These are phyloP conservation scores for Ginglymostoma cirratum DNA, from an alignment of 2,113 vertebrate species.

Conservation along the genomic window DNA sequence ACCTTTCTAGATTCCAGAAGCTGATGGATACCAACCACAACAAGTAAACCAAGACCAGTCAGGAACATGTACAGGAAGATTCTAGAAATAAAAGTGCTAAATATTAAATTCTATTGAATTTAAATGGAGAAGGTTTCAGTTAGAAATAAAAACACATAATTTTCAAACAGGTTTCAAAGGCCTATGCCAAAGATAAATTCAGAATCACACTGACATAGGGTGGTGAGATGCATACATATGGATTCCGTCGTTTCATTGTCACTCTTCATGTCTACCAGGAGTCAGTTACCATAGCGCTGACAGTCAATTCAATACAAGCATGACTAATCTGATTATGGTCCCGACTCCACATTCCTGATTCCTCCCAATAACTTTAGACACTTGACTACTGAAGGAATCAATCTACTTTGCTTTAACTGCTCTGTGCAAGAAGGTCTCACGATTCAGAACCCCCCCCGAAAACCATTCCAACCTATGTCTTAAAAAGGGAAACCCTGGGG, in stretches of 20 bases:
- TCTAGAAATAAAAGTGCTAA: slow-evolving; percentile 49
- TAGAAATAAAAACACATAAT: background rate
- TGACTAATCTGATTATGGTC: too few relatives aligned
- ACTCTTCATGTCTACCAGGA: background rate
- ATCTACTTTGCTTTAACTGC: too few relatives aligned
- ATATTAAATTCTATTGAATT: background rate
- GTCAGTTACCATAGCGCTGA: background rate
- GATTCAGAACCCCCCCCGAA: too few relatives aligned
- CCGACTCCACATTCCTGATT: too few relatives aligned
- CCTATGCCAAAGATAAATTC: background rate
- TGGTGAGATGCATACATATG: background rate
- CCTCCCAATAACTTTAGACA: too few relatives aligned
- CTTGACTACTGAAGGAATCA: too few relatives aligned
- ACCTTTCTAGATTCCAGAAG: slow-evolving; percentile 96
- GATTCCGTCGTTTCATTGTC: background rate
- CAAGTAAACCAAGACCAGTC: slow-evolving; percentile 80
- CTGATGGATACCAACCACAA: slow-evolving; percentile 87
- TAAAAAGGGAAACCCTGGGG: too few relatives aligned
- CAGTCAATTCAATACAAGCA: background rate
- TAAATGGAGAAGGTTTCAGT: background rate
- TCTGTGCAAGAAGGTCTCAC: too few relatives aligned
- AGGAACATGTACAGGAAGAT: slow-evolving; percentile 98
- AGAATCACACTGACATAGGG: background rate
- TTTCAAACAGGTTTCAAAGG: background rate
- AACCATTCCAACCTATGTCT: too few relatives aligned